Evolutionary conservation across 2,888 invertebrate species (phyloP).

Genomic region (Drosophila macrothrix): DNA sequence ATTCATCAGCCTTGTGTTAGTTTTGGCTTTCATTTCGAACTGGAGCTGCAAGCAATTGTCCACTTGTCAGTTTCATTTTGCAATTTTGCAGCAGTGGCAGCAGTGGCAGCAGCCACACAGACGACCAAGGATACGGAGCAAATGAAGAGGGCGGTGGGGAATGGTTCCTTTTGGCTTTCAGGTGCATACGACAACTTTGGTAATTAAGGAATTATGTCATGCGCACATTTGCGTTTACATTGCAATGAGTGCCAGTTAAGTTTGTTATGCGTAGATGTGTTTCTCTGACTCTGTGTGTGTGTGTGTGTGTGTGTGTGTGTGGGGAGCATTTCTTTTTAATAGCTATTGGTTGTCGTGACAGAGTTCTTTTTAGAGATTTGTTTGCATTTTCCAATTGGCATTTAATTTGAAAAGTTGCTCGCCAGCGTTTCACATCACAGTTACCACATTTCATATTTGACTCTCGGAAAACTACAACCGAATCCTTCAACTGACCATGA

Average conservation of each 20-base stretch:
- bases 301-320: constrained; percentile 1
- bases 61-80: constrained; percentile 34
- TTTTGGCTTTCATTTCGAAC: constrained; percentile 2
- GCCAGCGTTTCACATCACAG: constrained; percentile 26
- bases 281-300: not conserved
- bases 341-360: constrained; percentile 55
- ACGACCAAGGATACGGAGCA: not conserved
- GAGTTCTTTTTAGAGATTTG: constrained; percentile 39
- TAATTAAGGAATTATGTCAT: constrained; percentile 80
- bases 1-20: not conserved
- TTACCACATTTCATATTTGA: constrained; percentile 9
- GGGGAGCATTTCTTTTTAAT: constrained; percentile 45
- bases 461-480: not conserved
- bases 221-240: constrained; percentile 55
- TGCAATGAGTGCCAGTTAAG: constrained; percentile 16
- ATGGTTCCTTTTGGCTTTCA: constrained; percentile 24
- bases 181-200: constrained; percentile 73
- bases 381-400: constrained; percentile 56
- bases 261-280: not conserved
- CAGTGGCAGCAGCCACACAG: constrained; percentile 1
- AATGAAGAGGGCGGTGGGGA: too few relatives aligned
- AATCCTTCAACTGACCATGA: constrained; percentile 15
- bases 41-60: constrained; percentile 19
- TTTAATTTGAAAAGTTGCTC: constrained; percentile 52
- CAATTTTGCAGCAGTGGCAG: constrained; percentile 11